These are phyloP conservation scores for Agrochola lota DNA, from an alignment of 2,888 invertebrate species.

Conservation along the genomic window DNA sequence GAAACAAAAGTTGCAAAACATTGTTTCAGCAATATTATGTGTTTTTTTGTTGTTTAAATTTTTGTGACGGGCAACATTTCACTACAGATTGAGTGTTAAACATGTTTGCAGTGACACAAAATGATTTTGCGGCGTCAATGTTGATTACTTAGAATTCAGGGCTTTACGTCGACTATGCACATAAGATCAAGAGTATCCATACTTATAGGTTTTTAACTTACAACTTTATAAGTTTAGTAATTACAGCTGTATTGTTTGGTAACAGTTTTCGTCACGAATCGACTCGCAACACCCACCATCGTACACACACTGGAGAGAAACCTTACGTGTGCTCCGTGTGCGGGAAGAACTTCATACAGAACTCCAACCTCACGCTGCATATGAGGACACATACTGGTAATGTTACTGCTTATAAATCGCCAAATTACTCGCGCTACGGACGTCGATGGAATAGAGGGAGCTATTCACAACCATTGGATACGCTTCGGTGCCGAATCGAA, in stretches of 20 bases:
- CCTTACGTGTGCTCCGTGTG: constrained; percentile 90
- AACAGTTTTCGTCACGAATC: constrained; percentile 91
- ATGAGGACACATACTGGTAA: constrained; percentile 86
- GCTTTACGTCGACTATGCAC: not conserved
- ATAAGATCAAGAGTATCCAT: not conserved
- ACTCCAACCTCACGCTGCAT: constrained; percentile 89
- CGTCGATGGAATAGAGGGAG: not conserved
- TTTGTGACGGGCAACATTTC: not conserved
- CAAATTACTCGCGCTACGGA: not conserved
- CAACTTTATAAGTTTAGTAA: not conserved
- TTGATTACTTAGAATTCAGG: not conserved
- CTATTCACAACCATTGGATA: too few species aligned
- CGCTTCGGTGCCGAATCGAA: too few species aligned
- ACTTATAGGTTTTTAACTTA: not conserved
- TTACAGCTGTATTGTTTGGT: not conserved
- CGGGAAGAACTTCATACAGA: constrained; percentile 91
- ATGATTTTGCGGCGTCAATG: not conserved
- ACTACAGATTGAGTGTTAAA: not conserved
- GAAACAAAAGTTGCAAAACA: not conserved
- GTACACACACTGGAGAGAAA: constrained; percentile 91
- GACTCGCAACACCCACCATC: constrained; percentile 90
- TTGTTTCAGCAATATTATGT: not conserved
- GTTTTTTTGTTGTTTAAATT: too few species aligned
- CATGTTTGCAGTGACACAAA: not conserved
- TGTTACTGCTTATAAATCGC: not conserved